phyloP scores from a whole-genome alignment of 2,113 vertebrate genomes.

The Prietella phreatophila region DNA sequence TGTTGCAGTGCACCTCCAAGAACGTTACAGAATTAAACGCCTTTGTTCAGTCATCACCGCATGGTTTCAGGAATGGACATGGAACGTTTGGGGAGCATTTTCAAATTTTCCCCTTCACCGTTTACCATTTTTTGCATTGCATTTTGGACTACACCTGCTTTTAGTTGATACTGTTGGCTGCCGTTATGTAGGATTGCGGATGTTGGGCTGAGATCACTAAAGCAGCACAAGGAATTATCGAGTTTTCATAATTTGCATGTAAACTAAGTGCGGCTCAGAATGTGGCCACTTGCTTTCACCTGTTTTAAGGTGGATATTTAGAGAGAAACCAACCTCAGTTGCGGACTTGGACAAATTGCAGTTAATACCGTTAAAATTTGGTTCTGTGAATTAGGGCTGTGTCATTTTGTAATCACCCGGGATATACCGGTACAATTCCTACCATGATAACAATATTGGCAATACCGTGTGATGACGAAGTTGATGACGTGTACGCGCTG shows the following conservation, averaged over 20 bases:
- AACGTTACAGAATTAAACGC: not conserved
- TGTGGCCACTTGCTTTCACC: not conserved
- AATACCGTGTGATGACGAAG: too few relatives aligned
- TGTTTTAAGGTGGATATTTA: not conserved
- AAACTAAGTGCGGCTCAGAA: not conserved
- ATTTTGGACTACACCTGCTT: constrained; percentile 11
- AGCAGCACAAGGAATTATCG: not conserved
- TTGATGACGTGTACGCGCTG: too few relatives aligned
- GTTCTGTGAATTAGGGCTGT: not conserved
- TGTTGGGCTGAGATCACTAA: not conserved
- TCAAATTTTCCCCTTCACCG: constrained; percentile 17
- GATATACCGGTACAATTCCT: too few relatives aligned
- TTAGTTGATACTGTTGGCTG: not conserved
- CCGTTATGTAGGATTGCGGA: not conserved
- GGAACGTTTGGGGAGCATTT: constrained; percentile 49
- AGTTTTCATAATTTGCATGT: not conserved
- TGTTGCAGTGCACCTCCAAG: not conserved
- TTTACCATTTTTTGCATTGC: not conserved
- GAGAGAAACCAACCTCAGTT: not conserved
- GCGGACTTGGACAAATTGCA: too few relatives aligned
- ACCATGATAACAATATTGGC: too few relatives aligned
- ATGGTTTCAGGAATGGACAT: not conserved
- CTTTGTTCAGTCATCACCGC: not conserved
- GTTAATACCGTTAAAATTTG: not conserved
- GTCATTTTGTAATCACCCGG: too few relatives aligned